phyloP scores from a whole-genome alignment of 2,797 vertebrate genomes.

The Siniperca scherzeri region DNA sequence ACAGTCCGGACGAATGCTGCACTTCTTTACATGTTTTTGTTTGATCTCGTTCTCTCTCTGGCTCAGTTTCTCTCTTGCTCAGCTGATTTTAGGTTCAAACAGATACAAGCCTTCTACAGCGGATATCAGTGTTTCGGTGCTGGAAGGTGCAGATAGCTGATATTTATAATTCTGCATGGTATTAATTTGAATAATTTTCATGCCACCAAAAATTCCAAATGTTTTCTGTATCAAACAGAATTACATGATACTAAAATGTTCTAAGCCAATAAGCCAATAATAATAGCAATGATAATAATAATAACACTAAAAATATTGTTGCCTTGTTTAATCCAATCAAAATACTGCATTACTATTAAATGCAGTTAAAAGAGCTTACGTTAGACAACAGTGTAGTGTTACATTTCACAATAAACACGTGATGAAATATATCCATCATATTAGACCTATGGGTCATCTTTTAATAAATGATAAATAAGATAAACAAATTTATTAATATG shows the following conservation, averaged over 20 bases:
- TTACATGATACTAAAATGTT: conserved; percentile 46
- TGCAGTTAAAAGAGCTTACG: conserved; percentile 21
- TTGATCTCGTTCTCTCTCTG: conserved; percentile 73
- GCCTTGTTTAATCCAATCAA: conserved; percentile 53
- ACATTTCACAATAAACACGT: conserved; percentile 14
- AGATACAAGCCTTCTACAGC: conserved; percentile 25
- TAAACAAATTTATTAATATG: conserved; percentile 27
- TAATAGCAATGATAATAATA: conserved; percentile 52
- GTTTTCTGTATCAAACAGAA: conserved; percentile 49
- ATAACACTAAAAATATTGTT: conserved; percentile 54
- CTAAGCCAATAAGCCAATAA: conserved; percentile 56
- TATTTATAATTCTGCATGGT: conserved; percentile 55
- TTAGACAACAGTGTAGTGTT: conserved; percentile 15
- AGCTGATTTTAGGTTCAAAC: conserved; percentile 44
- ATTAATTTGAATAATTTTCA: conserved; percentile 78
- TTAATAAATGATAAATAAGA: conserved; percentile 7
- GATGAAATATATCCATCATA: conserved; percentile 9
- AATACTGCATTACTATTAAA: conserved; percentile 38
- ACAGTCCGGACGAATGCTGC: conserved; percentile 44
- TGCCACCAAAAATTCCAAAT: conserved; percentile 43
- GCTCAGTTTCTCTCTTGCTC: conserved; percentile 55
- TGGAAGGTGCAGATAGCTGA: conserved; percentile 49
- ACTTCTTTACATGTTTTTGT: conserved; percentile 40
- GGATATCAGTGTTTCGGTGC: conserved; percentile 24
- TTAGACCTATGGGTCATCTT: background rate